A percentile compares a stretch with the other conserved stretches of the same genome.
Conservation (phyloP, 2,113 vertebrate genomes). For the Scolopax mira region DNA sequence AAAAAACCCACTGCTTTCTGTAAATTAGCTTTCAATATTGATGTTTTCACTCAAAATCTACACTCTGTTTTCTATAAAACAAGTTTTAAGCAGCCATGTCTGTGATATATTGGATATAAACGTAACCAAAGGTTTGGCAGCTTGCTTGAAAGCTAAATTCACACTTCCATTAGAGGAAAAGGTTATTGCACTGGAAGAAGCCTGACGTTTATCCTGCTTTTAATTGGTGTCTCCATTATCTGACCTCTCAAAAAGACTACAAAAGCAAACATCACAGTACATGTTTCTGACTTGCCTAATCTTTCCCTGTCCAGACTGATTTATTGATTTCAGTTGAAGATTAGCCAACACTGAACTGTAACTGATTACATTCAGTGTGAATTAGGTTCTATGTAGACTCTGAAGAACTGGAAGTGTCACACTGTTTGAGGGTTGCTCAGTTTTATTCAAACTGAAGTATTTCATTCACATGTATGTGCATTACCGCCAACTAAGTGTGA, state of each 20-base stretch:
- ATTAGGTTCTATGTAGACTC: not conserved
- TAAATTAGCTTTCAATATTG: not conserved
- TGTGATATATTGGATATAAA: not conserved
- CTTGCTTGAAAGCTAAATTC: not conserved
- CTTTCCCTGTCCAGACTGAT: not conserved
- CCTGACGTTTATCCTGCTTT: constrained; percentile 1
- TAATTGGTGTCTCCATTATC: constrained; percentile 36
- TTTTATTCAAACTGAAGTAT: not conserved
- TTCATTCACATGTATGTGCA: not conserved
- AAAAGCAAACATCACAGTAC: constrained; percentile 29
- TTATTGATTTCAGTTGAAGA: constrained; percentile 38
- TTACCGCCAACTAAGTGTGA: not conserved
- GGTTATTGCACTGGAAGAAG: not conserved
- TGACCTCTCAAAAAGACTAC: not conserved
- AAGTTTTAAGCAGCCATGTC: not conserved
- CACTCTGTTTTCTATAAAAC: not conserved
- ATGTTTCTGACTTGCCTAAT: not conserved
- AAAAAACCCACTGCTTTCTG: not conserved
- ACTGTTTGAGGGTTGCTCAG: not conserved
- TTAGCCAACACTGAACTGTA: not conserved
- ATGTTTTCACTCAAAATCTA: not conserved
- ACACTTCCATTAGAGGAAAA: not conserved
- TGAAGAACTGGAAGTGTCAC: not conserved
- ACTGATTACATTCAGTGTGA: not conserved
- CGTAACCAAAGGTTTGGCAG: not conserved